Evolutionary conservation across 2,797 vertebrate genomes (phyloP).

Genomic region (Tenualosa ilisha): DNA sequence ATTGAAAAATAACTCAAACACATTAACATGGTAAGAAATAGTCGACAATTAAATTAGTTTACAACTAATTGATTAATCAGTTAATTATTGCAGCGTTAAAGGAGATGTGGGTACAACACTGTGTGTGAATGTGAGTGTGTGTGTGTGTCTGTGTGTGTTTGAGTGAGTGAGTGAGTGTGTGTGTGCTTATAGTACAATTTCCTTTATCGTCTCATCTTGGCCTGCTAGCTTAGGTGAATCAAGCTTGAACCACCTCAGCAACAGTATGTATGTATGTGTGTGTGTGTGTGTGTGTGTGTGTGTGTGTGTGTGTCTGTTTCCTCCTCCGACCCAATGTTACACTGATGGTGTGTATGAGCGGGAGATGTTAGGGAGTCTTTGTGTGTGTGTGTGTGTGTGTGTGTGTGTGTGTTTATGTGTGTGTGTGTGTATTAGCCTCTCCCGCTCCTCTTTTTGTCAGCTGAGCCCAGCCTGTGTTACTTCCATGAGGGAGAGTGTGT

Average conservation of each 20-base stretch:
- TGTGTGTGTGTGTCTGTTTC: not conserved
- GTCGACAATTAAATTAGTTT: no score
- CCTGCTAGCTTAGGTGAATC: no score
- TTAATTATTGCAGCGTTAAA: no score
- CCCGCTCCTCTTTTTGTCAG: constrained; percentile 63
- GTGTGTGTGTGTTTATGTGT: not conserved
- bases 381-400: constrained; percentile 18
- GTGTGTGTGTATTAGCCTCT: not conserved
- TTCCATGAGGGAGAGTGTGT: constrained; percentile 85
- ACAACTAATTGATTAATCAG: no score
- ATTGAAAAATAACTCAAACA: no score
- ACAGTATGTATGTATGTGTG: not conserved
- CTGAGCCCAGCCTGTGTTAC: constrained; percentile 89
- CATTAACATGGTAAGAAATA: no score
- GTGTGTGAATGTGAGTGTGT: not conserved
- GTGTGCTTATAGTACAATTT: no score
- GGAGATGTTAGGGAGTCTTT: constrained; percentile 75
- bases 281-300: not conserved
- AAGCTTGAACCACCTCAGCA: no score
- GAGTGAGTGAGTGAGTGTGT: no score
- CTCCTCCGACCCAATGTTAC: not conserved
- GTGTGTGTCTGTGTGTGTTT: not conserved
- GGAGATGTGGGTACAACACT: not conserved
- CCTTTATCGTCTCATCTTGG: no score
- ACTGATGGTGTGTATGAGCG: constrained; percentile 69